These are phyloP conservation scores for Globodera rostochiensis DNA, from an alignment of 1,140 invertebrate genomes.

Conservation along the genomic window DNA sequence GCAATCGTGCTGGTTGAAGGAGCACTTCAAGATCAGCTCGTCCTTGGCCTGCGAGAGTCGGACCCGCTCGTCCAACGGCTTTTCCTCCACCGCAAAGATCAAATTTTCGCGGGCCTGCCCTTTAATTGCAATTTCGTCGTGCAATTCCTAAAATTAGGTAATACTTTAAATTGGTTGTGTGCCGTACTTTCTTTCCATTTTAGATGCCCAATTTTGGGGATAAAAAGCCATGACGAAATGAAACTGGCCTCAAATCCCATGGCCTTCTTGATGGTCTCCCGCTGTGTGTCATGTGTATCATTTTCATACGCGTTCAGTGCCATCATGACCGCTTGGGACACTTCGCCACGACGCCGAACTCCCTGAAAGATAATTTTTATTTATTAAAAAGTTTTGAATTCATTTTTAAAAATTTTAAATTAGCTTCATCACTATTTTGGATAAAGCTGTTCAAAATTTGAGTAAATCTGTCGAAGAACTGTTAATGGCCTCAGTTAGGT, in stretches of 20 bases:
- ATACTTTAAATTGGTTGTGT: not conserved
- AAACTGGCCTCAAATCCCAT: conserved; percentile 57
- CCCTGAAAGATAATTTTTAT: not conserved
- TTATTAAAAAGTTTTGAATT: not conserved
- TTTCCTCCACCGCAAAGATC: conserved; percentile 61
- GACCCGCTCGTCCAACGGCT: conserved; percentile 46
- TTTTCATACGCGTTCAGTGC: conserved; percentile 2
- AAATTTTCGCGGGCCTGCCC: conserved; percentile 60
- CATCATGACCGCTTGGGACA: conserved; percentile 1
- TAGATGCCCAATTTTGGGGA: not conserved
- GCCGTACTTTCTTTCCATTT: too few relatives aligned
- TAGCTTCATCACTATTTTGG: too few relatives aligned
- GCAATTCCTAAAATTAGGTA: conserved; percentile 50
- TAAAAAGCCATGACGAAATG: not conserved
- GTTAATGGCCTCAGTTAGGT: not conserved
- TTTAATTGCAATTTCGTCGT: conserved; percentile 61
- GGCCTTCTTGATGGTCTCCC: conserved; percentile 35
- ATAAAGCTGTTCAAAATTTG: too few relatives aligned
- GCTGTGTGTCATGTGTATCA: not conserved
- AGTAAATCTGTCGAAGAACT: too few relatives aligned
- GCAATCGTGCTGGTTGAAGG: conserved; percentile 64
- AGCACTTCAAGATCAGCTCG: conserved; percentile 62
- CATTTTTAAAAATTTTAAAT: too few relatives aligned
- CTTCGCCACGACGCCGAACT: not conserved
- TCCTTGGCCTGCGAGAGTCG: conserved; percentile 54